These are phyloP conservation scores for Ctena decussata DNA, from an alignment of 2,888 invertebrate species.

Conservation along the genomic window DNA sequence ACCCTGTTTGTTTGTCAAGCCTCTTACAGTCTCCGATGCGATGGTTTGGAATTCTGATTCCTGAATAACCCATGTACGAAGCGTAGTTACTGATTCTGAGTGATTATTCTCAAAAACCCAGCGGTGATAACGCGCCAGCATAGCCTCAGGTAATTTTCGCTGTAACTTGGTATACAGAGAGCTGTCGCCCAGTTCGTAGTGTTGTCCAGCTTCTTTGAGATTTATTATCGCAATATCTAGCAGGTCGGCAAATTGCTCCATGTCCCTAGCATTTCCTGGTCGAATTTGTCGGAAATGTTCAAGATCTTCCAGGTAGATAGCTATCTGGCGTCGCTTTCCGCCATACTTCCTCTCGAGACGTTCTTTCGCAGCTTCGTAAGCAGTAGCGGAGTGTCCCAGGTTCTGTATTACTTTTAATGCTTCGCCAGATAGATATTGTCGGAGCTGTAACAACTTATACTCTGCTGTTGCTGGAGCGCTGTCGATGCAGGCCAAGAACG, in stretches of 20 bases:
- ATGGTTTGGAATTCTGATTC: conserved; percentile 23
- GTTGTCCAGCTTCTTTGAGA: neutral
- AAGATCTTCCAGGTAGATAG: conserved; percentile 5
- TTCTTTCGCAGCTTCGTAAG: conserved; percentile 33
- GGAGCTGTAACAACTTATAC: conserved; percentile 19
- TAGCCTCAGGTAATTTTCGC: conserved; percentile 34
- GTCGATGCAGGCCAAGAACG: conserved; percentile 23
- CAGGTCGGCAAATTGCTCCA: conserved; percentile 19
- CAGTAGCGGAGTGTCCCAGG: conserved; percentile 19
- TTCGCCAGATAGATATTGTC: too few species aligned
- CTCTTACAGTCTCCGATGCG: conserved; percentile 32
- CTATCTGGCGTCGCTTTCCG: neutral
- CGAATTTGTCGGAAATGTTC: neutral
- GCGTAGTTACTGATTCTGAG: conserved; percentile 7
- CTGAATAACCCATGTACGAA: conserved; percentile 14
- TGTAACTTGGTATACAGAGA: conserved; percentile 13
- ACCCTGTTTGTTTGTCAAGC: neutral
- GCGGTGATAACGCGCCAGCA: conserved; percentile 34
- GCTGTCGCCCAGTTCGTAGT: neutral
- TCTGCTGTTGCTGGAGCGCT: conserved; percentile 10
- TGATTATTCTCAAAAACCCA: conserved; percentile 32
- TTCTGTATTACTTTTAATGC: conserved; percentile 29
- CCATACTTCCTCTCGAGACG: conserved; percentile 31
- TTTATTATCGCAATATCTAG: conserved; percentile 25
- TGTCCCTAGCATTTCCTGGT: conserved; percentile 14